Percentiles rank a stretch among this genome's conserved stretches.
phyloP scores from a whole-genome alignment of 2,888 invertebrate species.

The Phytoseiulus persimilis region DNA sequence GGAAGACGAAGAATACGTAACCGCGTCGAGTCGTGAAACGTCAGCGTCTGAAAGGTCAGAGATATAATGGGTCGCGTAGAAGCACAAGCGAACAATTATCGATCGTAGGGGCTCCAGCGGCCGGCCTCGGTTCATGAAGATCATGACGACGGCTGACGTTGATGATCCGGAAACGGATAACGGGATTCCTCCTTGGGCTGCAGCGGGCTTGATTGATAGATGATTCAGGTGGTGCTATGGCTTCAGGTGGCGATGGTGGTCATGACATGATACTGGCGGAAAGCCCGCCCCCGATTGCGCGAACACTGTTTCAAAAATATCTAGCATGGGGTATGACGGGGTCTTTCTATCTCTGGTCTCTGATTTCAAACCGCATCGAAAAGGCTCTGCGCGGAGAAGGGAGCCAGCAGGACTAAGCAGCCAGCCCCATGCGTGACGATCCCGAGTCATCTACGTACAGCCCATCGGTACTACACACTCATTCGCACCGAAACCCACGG shows the following conservation, averaged over 20 bases:
- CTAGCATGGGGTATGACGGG: too few species aligned
- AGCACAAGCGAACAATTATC: not conserved
- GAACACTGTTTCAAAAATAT: not conserved
- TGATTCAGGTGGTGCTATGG: not conserved
- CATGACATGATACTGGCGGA: not conserved
- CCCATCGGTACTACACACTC: too few species aligned
- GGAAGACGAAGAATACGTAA: not conserved
- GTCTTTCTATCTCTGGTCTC: not conserved
- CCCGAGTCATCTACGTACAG: too few species aligned
- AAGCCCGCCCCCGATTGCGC: not conserved
- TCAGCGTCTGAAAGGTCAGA: not conserved
- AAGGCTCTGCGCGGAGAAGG: too few species aligned
- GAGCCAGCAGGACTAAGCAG: too few species aligned
- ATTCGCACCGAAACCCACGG: too few species aligned
- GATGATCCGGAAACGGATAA: not conserved
- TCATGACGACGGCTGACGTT: not conserved
- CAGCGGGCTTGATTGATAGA: not conserved
- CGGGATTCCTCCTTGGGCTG: not conserved
- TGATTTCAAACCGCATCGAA: too few species aligned
- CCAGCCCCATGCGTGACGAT: too few species aligned
- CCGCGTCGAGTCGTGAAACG: not conserved
- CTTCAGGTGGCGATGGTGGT: not conserved
- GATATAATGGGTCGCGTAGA: not conserved
- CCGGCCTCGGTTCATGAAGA: not conserved
- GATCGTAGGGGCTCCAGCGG: not conserved